phyloP scores from a whole-genome alignment of 2,797 vertebrate genomes.

The Psittacula echo region DNA sequence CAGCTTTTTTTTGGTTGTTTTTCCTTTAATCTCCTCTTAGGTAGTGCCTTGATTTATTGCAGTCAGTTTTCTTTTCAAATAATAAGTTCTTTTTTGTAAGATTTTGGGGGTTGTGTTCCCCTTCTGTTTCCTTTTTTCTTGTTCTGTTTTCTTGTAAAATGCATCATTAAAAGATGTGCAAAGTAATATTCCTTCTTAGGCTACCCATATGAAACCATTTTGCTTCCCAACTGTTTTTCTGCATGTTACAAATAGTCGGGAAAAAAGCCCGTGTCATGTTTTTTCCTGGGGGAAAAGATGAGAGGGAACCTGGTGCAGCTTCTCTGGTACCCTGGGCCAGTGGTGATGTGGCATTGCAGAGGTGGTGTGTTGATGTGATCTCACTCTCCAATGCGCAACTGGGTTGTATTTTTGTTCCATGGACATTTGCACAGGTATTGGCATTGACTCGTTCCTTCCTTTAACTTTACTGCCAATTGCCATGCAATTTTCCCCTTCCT shows the following conservation, averaged over 20 bases:
- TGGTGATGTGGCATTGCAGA: accelerated
- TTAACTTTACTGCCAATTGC: background rate
- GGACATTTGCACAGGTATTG: background rate
- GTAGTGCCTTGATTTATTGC: background rate
- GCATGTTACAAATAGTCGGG: background rate
- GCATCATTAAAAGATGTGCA: background rate
- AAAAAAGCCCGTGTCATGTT: background rate
- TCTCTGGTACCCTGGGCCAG: accelerated
- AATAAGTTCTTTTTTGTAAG: background rate
- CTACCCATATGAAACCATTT: accelerated
- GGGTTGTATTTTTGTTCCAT: background rate
- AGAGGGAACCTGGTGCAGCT: accelerated
- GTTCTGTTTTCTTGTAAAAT: background rate
- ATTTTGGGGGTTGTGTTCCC: background rate
- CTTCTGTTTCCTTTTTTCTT: background rate
- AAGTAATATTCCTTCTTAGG: background rate
- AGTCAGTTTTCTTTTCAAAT: background rate
- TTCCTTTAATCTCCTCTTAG: background rate
- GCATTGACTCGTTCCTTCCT: background rate
- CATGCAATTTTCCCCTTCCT: background rate
- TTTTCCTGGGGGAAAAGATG: background rate
- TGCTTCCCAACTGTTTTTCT: background rate
- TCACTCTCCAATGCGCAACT: accelerated
- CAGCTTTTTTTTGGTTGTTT: background rate
- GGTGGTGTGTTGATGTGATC: background rate